These are phyloP conservation scores for Alectoris magna DNA, from an alignment of 2,797 vertebrate species.

Conservation along the genomic window DNA sequence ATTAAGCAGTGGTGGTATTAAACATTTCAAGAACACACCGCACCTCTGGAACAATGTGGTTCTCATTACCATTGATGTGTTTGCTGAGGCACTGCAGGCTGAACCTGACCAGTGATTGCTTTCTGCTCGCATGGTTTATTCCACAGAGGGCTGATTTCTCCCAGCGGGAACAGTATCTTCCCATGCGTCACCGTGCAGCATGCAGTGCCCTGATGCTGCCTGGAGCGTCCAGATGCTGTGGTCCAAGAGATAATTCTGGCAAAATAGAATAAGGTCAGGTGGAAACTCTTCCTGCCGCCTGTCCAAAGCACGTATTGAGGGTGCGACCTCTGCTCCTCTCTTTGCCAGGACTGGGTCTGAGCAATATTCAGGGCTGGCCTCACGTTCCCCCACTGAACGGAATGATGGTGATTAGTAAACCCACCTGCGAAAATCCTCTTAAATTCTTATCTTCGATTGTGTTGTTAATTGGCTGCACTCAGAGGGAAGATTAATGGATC, in stretches of 20 bases:
- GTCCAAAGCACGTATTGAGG: neutral
- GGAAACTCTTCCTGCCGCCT: neutral
- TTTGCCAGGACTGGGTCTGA: neutral
- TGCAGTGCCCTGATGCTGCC: accelerated
- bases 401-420: neutral
- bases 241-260: neutral
- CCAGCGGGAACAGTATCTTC: neutral
- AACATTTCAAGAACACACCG: neutral
- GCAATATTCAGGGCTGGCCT: neutral
- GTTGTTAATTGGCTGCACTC: neutral
- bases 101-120: accelerated
- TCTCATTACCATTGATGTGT: accelerated
- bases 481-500: neutral
- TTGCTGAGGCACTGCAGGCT: neutral
- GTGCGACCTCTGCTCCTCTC: neutral
- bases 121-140: neutral
- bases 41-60: neutral
- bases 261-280: neutral
- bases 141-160: neutral
- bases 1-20: neutral
- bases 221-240: neutral
- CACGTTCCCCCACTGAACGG: accelerated
- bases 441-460: neutral
- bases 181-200: accelerated
- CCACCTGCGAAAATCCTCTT: slow-evolving; percentile 49